Evolutionary conservation across 2,888 invertebrate species (phyloP).

Genomic region (Deilephila elpenor): DNA sequence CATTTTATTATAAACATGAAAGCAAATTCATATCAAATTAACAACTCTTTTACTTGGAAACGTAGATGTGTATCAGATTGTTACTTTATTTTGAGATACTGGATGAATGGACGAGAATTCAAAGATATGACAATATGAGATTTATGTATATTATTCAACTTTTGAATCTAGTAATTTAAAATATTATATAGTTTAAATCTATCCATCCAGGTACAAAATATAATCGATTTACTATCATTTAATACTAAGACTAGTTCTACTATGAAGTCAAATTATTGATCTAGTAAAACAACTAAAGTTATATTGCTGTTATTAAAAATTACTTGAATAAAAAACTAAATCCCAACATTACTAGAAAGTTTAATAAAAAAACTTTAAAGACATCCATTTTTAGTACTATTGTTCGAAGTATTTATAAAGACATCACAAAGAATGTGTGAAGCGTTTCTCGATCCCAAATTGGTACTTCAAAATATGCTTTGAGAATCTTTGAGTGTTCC

Average conservation of each 20-base stretch:
- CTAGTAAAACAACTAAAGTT: too few relatives aligned
- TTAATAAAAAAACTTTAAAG: neutral
- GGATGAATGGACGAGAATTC: neutral
- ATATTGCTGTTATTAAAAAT: too few relatives aligned
- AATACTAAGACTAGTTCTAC: too few relatives aligned
- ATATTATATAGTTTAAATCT: too few relatives aligned
- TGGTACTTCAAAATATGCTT: constrained; percentile 21
- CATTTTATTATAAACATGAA: constrained; percentile 19
- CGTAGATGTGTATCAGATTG: neutral
- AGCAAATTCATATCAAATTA: constrained; percentile 3
- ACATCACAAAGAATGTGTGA: constrained; percentile 20
- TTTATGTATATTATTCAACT: neutral
- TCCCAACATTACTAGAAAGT: too few relatives aligned
- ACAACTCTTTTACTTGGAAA: constrained; percentile 3
- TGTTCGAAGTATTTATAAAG: neutral
- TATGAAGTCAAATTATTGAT: too few relatives aligned
- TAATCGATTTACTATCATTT: too few relatives aligned
- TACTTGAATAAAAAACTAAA: too few relatives aligned
- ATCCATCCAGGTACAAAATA: too few relatives aligned
- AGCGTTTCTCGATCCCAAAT: constrained; percentile 11
- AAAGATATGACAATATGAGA: neutral
- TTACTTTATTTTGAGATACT: neutral
- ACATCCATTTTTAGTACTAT: neutral
- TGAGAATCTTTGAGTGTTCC: constrained; percentile 14
- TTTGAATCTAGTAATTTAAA: neutral